phyloP scores from a whole-genome alignment of 2,113 vertebrate genomes.

The Microcebus ravelobensis region DNA sequence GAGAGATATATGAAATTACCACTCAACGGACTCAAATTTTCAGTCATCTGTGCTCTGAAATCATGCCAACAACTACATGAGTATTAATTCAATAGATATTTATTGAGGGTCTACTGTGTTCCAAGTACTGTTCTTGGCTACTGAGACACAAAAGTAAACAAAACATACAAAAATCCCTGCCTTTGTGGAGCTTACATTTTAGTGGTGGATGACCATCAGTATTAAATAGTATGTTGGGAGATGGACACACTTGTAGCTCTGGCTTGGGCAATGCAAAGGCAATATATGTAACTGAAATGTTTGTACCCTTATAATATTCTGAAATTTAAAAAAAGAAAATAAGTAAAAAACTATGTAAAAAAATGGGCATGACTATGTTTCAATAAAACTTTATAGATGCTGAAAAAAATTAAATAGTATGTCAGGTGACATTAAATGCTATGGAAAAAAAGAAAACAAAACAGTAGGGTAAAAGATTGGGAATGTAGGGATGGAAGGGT shows the following conservation, averaged over 20 bases:
- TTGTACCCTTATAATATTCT: no score
- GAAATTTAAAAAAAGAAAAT: no score
- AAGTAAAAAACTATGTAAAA: no score
- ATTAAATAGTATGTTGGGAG: background rate
- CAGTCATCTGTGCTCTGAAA: background rate
- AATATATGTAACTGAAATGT: no score
- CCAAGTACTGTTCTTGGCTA: background rate
- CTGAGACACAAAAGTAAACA: conserved; percentile 13
- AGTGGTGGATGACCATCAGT: background rate
- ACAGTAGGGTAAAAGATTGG: background rate
- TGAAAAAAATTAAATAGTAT: background rate
- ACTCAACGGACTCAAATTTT: background rate
- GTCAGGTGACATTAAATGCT: background rate
- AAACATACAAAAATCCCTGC: background rate
- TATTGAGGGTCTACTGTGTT: background rate
- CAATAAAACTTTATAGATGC: no score
- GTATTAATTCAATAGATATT: background rate
- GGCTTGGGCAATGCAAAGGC: no score
- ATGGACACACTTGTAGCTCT: no score
- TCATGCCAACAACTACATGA: background rate
- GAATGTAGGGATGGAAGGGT: background rate
- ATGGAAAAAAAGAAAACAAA: background rate
- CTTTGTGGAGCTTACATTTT: background rate
- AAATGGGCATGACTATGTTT: no score
- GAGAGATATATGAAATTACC: background rate